These are phyloP conservation scores for Scolopax rusticola DNA, from an alignment of 2,797 vertebrate genomes.

Conservation along the genomic window DNA sequence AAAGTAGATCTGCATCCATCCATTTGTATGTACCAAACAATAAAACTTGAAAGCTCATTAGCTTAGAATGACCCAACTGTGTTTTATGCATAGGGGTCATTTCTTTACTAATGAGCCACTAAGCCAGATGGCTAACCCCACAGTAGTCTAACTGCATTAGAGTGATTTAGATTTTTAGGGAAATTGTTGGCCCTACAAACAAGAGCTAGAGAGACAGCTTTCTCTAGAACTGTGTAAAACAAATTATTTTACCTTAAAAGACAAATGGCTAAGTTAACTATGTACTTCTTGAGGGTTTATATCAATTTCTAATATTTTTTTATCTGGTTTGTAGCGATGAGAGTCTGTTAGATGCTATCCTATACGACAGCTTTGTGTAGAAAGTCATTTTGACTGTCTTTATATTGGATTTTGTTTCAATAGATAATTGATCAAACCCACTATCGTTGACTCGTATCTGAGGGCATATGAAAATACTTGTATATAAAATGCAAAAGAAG, in stretches of 20 bases:
- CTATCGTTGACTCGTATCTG: background rate
- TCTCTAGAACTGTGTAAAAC: background rate
- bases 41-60: slow-evolving; percentile 70
- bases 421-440: background rate
- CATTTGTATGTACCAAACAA: slow-evolving; percentile 54
- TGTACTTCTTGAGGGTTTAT: background rate
- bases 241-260: background rate
- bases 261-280: background rate
- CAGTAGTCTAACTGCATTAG: slow-evolving; percentile 37
- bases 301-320: background rate
- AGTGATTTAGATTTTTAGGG: slow-evolving; percentile 65
- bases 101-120: slow-evolving; percentile 74
- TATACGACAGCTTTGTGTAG: background rate
- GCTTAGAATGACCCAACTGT: slow-evolving; percentile 70
- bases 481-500: background rate
- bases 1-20: background rate
- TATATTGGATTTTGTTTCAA: background rate
- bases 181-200: slow-evolving; percentile 31
- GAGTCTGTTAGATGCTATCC: background rate
- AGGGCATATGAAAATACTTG: background rate
- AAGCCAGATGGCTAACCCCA: slow-evolving; percentile 68
- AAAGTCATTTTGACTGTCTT: background rate
- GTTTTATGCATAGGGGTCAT: slow-evolving; percentile 65
- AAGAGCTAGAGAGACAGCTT: background rate
- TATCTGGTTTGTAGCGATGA: background rate